These are phyloP conservation scores for Meteorus colon DNA, from an alignment of 2,888 invertebrate species.

Conservation along the genomic window DNA sequence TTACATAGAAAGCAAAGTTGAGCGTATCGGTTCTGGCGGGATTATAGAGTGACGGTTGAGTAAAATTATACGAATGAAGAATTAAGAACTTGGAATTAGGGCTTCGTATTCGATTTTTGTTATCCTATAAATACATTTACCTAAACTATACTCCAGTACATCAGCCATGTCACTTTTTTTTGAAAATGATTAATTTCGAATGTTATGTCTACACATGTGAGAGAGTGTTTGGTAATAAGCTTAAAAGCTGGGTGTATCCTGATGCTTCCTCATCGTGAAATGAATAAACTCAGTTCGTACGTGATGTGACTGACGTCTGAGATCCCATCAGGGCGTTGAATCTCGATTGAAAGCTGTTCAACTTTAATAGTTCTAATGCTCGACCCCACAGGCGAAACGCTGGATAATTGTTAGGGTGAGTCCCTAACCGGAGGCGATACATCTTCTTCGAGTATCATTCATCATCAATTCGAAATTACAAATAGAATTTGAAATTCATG, in stretches of 20 bases:
- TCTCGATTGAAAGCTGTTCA: conserved; percentile 54
- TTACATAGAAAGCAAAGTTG: no score
- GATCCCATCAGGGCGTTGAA: conserved; percentile 44
- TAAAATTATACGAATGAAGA: no score
- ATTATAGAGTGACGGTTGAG: no score
- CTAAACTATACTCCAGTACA: no score
- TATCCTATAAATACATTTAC: no score
- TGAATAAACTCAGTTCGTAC: conserved; percentile 63
- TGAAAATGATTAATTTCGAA: neutral
- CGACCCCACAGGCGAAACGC: conserved; percentile 21
- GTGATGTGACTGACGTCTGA: conserved; percentile 61
- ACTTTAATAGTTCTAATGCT: conserved; percentile 44
- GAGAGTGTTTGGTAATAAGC: conserved; percentile 24
- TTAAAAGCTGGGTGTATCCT: conserved; percentile 29
- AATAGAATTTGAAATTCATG: conserved; percentile 16
- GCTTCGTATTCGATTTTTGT: no score
- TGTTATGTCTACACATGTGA: conserved; percentile 2
- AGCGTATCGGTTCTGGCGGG: no score
- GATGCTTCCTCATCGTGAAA: conserved; percentile 58
- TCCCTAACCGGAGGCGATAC: conserved; percentile 1
- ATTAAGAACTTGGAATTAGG: no score
- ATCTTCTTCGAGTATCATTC: conserved; percentile 20
- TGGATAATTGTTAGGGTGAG: conserved; percentile 24
- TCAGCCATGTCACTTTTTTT: neutral
- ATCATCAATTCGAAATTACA: conserved; percentile 12